Evolutionary conservation across 2,113 vertebrate species (phyloP).

Genomic region (Sebastes schlegelii): DNA sequence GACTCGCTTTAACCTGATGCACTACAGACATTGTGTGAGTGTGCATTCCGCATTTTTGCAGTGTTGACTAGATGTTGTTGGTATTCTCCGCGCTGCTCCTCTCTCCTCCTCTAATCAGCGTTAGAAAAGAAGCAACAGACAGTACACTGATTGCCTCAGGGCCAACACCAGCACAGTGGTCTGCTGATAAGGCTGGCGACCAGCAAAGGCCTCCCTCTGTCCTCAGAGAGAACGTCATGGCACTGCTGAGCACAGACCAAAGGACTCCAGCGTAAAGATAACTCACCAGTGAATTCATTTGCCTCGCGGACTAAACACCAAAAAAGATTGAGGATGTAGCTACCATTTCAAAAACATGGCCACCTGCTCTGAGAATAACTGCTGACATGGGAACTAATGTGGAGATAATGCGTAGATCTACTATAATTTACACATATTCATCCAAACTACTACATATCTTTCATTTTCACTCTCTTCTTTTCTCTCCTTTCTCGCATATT

Average conservation of each 20-base stretch:
- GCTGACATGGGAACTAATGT: neutral
- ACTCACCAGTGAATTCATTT: conserved; percentile 42
- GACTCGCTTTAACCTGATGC: conserved; percentile 9
- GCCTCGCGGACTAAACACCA: neutral
- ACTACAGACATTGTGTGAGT: neutral
- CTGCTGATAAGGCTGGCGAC: conserved; percentile 63
- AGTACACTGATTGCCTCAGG: conserved; percentile 67
- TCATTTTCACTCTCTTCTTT: too few species aligned
- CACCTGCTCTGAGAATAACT: neutral
- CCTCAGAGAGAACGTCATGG: conserved; percentile 52
- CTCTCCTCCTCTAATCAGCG: conserved; percentile 60
- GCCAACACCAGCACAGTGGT: conserved; percentile 56
- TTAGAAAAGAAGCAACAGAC: conserved; percentile 58
- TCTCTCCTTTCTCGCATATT: neutral
- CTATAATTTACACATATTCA: too few species aligned
- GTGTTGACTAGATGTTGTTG: conserved; percentile 33
- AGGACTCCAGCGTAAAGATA: conserved; percentile 39
- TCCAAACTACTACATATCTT: too few species aligned
- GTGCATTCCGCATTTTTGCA: conserved; percentile 1
- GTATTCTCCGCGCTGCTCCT: conserved; percentile 55
- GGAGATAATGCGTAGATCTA: too few species aligned
- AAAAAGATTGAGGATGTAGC: conserved; percentile 5
- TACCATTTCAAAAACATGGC: neutral
- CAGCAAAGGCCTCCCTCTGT: conserved; percentile 59
- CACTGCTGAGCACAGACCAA: conserved; percentile 20